Evolutionary conservation across 2,797 vertebrate genomes (phyloP).

Genomic region (Capromys pilorides): DNA sequence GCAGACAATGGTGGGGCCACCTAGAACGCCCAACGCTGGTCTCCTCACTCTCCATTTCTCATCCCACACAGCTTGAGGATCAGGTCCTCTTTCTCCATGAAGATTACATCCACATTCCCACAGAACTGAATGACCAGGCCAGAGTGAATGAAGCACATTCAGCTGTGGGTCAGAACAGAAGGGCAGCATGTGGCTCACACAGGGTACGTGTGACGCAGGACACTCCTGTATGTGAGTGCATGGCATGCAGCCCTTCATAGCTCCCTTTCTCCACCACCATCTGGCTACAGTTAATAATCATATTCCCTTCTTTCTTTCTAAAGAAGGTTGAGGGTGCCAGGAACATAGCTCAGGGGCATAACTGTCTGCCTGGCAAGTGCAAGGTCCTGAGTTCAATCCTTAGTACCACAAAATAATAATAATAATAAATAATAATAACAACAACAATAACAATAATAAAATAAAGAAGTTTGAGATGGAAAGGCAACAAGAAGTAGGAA

Average conservation of each 20-base stretch:
- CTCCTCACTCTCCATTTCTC: not conserved
- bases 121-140: not conserved
- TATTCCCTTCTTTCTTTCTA: not conserved
- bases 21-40: too few species aligned
- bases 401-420: too few species aligned
- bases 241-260: not conserved
- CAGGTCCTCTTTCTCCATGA: not conserved
- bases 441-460: too few species aligned
- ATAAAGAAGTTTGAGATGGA: not conserved
- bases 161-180: not conserved
- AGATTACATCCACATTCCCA: not conserved
- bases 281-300: not conserved
- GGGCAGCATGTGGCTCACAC: fast-evolving
- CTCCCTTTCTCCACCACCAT: not conserved
- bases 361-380: too few species aligned
- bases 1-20: not conserved
- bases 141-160: not conserved
- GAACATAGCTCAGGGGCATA: too few species aligned
- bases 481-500: not conserved
- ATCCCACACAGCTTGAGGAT: not conserved
- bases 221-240: too few species aligned
- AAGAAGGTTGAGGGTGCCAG: not conserved
- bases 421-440: too few species aligned
- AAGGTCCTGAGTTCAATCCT: too few species aligned
- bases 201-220: not conserved